These are phyloP conservation scores for Glaucidium brasilianum DNA, from an alignment of 2,113 vertebrate species.

Conservation along the genomic window DNA sequence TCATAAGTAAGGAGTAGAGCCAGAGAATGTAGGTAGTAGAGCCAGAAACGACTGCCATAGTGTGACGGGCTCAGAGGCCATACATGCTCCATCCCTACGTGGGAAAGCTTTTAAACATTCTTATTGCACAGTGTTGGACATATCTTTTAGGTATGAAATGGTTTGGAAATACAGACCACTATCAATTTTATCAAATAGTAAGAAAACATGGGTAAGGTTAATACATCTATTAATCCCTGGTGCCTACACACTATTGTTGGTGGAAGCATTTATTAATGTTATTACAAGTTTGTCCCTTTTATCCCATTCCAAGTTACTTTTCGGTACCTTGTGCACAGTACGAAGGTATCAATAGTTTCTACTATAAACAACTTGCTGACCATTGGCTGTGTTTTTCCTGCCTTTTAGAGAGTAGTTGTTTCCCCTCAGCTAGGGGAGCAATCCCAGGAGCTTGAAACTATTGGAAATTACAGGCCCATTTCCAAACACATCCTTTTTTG, in stretches of 20 bases:
- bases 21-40: neutral
- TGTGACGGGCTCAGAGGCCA: neutral
- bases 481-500: neutral
- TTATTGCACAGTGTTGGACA: neutral
- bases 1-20: neutral
- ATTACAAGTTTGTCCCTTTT: neutral
- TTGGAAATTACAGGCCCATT: neutral
- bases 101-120: neutral
- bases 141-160: neutral
- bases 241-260: neutral
- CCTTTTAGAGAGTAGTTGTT: neutral
- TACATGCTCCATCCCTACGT: neutral
- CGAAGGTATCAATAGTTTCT: neutral
- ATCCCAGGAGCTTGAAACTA: neutral
- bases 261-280: neutral
- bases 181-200: neutral
- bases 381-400: neutral
- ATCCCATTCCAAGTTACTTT: neutral
- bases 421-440: neutral
- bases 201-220: neutral
- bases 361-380: neutral
- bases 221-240: neutral
- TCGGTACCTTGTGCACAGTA: neutral
- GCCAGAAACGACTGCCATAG: accelerated
- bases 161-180: neutral